Percentiles rank a stretch among this genome's conserved stretches.
phyloP scores from a whole-genome alignment of 92 coral and sea anemone species.

The Porites lobata region DNA sequence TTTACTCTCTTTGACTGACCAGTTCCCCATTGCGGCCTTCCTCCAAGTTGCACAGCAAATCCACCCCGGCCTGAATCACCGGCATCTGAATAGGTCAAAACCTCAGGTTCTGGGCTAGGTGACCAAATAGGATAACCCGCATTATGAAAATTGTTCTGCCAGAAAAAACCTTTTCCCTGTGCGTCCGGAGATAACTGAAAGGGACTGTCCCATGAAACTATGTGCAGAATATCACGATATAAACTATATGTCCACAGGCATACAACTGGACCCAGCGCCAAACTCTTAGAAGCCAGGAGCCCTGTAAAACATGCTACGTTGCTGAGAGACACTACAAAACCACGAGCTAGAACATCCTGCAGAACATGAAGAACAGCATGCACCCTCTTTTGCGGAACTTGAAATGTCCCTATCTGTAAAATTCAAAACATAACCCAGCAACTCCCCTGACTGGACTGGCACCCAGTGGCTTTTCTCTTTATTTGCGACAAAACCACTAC shows the following conservation, averaged over 20 bases:
- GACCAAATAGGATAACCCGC: slow-evolving; percentile 38
- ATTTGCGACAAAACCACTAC: too few species aligned
- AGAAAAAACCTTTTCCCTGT: neutral
- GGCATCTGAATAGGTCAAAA: slow-evolving; percentile 59
- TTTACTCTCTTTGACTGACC: slow-evolving; percentile 55
- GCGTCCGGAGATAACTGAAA: neutral
- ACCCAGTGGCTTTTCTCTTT: too few species aligned
- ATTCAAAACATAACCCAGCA: neutral
- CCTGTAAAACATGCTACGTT: slow-evolving; percentile 46
- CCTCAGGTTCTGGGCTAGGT: slow-evolving; percentile 41
- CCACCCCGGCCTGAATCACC: slow-evolving; percentile 62
- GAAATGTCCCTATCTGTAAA: neutral
- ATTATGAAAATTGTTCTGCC: neutral
- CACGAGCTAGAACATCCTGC: slow-evolving; percentile 2
- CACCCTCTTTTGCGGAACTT: neutral
- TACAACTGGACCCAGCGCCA: slow-evolving; percentile 70
- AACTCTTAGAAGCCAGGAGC: slow-evolving; percentile 58
- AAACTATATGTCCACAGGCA: slow-evolving; percentile 61
- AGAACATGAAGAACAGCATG: neutral
- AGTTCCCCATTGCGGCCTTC: slow-evolving; percentile 65
- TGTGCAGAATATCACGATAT: slow-evolving; percentile 29
- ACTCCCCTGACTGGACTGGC: too few species aligned
- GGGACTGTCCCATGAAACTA: neutral
- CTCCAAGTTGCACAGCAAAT: slow-evolving; percentile 52
- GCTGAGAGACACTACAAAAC: slow-evolving; percentile 23